Evolutionary conservation across 2,797 vertebrate species (phyloP).

Genomic region (Karalla daura): DNA sequence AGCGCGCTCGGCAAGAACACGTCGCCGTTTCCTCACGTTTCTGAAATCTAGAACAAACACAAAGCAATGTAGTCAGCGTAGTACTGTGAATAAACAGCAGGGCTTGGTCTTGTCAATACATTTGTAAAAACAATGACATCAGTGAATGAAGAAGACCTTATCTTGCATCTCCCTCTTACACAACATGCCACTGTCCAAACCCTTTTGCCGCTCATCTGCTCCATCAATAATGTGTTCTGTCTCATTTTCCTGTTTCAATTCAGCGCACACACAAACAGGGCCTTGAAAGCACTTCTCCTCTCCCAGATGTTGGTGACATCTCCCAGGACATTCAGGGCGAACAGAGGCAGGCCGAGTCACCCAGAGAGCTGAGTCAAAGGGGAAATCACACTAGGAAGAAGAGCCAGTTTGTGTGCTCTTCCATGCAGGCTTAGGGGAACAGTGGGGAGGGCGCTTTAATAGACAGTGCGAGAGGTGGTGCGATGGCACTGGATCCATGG

Average conservation of each 20-base stretch:
- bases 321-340: constrained; percentile 30
- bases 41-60: background rate
- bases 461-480: constrained; percentile 86
- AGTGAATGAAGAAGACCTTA: too few species aligned
- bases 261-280: constrained; percentile 25
- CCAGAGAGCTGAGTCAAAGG: constrained; percentile 25
- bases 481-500: constrained; percentile 91
- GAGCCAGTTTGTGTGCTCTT: constrained; percentile 54
- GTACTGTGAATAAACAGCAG: background rate
- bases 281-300: constrained; percentile 24
- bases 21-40: background rate
- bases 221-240: constrained; percentile 8
- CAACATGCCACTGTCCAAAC: background rate
- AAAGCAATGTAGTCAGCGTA: background rate
- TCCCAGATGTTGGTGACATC: constrained; percentile 69
- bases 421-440: constrained; percentile 57
- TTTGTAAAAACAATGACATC: background rate
- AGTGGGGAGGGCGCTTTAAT: constrained; percentile 79
- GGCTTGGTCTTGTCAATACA: background rate
- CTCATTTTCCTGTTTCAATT: constrained; percentile 4
- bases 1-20: background rate
- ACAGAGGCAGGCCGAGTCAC: constrained; percentile 32
- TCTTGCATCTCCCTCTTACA: background rate
- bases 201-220: background rate
- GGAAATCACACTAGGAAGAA: constrained; percentile 46